Conservation (phyloP, 2,797 vertebrate genomes). For the Phoebastria nigripes region DNA sequence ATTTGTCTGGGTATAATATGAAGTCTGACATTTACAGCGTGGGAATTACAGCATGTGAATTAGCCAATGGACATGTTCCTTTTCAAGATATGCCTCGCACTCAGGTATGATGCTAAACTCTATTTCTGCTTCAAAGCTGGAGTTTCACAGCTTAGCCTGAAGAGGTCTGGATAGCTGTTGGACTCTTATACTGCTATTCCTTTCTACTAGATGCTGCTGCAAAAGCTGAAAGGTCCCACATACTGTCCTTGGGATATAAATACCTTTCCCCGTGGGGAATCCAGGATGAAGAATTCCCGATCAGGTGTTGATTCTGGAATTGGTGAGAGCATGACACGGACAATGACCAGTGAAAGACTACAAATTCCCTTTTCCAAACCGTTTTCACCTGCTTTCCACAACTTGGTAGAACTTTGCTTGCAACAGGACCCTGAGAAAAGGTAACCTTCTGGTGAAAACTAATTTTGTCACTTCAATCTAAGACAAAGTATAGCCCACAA, state of each 20-base stretch:
- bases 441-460: constrained; percentile 62
- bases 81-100: constrained; percentile 95
- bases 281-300: constrained; percentile 89
- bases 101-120: constrained; percentile 79
- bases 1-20: constrained; percentile 93
- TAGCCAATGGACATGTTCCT: constrained; percentile 92
- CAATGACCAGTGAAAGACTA: constrained; percentile 84
- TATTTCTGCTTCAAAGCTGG: neutral
- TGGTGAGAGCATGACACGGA: constrained; percentile 88
- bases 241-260: constrained; percentile 85
- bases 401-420: constrained; percentile 92
- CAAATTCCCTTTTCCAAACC: constrained; percentile 88
- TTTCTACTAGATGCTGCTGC: constrained; percentile 88
- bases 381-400: constrained; percentile 91
- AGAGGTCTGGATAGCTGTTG: neutral
- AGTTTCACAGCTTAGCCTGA: neutral
- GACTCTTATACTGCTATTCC: neutral
- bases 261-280: constrained; percentile 83
- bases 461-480: neutral
- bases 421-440: constrained; percentile 93
- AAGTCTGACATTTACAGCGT: constrained; percentile 98
- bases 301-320: constrained; percentile 96
- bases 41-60: constrained; percentile 93
- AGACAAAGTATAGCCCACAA: neutral
- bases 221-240: constrained; percentile 91